Conservation (phyloP, 2,113 vertebrate species). For the Spermophilus dauricus region DNA sequence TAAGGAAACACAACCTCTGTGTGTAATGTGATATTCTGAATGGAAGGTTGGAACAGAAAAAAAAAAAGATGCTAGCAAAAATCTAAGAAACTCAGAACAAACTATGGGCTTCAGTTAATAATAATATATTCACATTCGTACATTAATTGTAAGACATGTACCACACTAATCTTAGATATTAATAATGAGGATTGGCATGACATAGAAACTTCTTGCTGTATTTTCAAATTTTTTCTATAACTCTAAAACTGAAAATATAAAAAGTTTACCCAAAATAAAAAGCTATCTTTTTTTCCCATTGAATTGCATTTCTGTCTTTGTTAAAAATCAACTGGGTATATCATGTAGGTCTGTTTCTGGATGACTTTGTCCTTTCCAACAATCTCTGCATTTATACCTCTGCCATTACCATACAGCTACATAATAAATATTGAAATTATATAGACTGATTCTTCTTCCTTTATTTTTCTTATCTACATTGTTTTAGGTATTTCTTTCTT, state of each 20-base stretch:
- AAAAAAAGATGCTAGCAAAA: background rate
- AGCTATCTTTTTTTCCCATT: background rate
- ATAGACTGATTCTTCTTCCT: background rate
- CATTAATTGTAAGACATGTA: background rate
- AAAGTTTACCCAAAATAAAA: no score
- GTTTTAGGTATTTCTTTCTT: background rate
- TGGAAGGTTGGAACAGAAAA: background rate
- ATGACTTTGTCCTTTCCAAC: background rate
- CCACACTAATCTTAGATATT: background rate
- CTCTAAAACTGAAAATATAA: background rate
- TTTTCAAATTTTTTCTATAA: background rate
- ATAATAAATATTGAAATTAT: background rate
- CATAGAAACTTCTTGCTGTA: background rate
- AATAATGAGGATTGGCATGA: background rate
- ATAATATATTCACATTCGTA: accelerated
- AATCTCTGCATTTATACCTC: background rate
- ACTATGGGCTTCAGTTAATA: background rate
- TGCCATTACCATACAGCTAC: background rate
- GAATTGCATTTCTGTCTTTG: background rate
- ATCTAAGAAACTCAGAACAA: background rate
- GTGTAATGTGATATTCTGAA: background rate
- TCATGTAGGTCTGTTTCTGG: background rate
- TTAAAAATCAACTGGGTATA: background rate
- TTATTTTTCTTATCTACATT: background rate
- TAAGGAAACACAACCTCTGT: no score